Percentiles rank a stretch among this genome's conserved stretches.
Conservation (phyloP, 1,140 invertebrate species). For the Zaprionus taronus region DNA sequence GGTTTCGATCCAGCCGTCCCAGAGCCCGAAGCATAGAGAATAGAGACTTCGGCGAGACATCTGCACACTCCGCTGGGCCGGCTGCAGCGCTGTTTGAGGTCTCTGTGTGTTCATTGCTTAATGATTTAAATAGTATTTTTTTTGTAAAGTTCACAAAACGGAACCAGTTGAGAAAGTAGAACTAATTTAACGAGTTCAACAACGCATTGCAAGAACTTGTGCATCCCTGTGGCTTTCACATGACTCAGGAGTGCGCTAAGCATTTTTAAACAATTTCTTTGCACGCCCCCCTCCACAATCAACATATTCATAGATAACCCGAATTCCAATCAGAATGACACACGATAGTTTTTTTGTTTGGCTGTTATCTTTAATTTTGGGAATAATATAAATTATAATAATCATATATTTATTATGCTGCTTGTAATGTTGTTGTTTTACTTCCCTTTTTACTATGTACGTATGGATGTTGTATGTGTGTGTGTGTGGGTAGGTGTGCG, state of each 20-base stretch:
- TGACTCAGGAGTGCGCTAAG: constrained; percentile 62
- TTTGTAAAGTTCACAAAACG: not conserved
- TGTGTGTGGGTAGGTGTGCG: constrained; percentile 39
- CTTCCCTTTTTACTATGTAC: constrained; percentile 76
- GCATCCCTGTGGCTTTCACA: constrained; percentile 54
- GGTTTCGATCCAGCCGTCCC: too few species aligned
- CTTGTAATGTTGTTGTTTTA: constrained; percentile 77
- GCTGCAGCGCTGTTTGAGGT: too few species aligned
- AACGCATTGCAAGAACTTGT: not conserved
- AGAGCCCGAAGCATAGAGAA: too few species aligned
- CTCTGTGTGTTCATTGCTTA: too few species aligned
- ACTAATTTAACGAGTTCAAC: not conserved
- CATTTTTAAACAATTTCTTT: constrained; percentile 25
- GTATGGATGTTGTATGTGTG: constrained; percentile 57
- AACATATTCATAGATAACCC: not conserved
- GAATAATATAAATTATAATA: constrained; percentile 84
- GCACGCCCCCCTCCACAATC: not conserved
- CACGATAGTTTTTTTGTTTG: constrained; percentile 60
- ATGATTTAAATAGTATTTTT: not conserved
- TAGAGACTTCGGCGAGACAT: too few species aligned
- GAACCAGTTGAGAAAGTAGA: not conserved
- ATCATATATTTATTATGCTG: constrained; percentile 78
- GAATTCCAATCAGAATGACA: constrained; percentile 36
- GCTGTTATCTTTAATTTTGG: constrained; percentile 82
- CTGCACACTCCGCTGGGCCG: too few species aligned